These are phyloP conservation scores for Caranx ignobilis DNA, from an alignment of 2,113 vertebrate species.

Conservation along the genomic window DNA sequence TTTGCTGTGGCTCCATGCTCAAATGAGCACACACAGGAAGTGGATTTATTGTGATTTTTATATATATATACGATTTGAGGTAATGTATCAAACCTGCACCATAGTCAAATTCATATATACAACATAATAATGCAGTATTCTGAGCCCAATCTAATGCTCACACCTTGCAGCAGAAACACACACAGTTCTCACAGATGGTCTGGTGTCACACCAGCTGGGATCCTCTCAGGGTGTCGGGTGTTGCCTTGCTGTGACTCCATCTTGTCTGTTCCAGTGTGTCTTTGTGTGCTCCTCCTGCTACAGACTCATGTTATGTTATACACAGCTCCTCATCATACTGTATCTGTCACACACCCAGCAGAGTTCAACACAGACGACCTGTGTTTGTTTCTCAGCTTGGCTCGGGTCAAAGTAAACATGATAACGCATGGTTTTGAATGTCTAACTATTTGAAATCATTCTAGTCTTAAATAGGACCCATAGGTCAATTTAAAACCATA, in stretches of 20 bases:
- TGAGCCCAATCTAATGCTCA: not conserved
- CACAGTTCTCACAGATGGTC: conserved; percentile 76
- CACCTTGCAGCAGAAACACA: conserved; percentile 1
- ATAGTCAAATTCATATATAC: too few relatives aligned
- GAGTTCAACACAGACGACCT: not conserved
- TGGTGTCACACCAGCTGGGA: conserved; percentile 78
- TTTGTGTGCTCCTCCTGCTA: conserved; percentile 21
- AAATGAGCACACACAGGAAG: too few relatives aligned
- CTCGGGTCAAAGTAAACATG: too few relatives aligned
- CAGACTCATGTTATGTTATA: conserved; percentile 48
- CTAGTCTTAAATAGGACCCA: too few relatives aligned
- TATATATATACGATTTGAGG: too few relatives aligned
- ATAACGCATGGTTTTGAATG: too few relatives aligned
- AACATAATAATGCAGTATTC: too few relatives aligned
- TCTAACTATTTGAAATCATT: too few relatives aligned
- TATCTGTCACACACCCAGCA: conserved; percentile 8
- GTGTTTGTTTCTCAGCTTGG: conserved; percentile 46
- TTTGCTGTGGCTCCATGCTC: too few relatives aligned
- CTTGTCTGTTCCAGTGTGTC: conserved; percentile 61
- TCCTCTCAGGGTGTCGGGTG: conserved; percentile 69
- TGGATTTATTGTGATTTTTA: too few relatives aligned
- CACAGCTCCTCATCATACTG: conserved; percentile 15
- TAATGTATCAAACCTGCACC: too few relatives aligned
- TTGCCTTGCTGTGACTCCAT: conserved; percentile 78
- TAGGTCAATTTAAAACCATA: too few relatives aligned